phyloP scores from a whole-genome alignment of 2,888 invertebrate genomes.

The Nephrotoma appendiculata region DNA sequence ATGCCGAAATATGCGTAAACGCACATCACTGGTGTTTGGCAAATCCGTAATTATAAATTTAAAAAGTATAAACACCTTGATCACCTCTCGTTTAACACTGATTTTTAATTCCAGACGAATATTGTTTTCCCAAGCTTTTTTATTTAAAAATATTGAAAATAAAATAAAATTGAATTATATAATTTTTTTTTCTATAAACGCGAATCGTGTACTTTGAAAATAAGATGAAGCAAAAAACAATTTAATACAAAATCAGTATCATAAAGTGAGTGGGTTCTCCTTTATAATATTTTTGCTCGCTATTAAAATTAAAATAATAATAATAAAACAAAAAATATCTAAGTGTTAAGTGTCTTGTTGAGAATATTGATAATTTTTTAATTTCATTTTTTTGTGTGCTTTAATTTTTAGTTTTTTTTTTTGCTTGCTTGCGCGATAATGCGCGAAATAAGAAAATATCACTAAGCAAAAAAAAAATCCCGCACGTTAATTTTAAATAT shows the following conservation, averaged over 20 bases:
- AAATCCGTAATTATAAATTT: no score
- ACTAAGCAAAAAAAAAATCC: not conserved
- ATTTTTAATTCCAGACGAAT: not conserved
- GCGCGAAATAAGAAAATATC: not conserved
- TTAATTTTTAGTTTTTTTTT: not conserved
- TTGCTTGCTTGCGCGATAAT: not conserved
- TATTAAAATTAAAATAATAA: not conserved
- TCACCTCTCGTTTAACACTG: not conserved
- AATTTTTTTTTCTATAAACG: not conserved
- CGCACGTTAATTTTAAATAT: not conserved
- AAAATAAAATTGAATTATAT: not conserved
- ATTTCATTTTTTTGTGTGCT: not conserved
- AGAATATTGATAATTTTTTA: not conserved
- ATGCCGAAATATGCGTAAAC: no score
- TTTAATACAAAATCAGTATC: not conserved
- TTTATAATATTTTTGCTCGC: not conserved
- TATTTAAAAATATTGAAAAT: not conserved
- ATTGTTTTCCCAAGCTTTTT: not conserved
- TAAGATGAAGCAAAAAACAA: not conserved
- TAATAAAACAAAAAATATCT: not conserved
- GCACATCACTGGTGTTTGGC: no score
- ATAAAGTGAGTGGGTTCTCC: not conserved
- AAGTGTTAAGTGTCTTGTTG: not conserved
- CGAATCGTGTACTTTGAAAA: not conserved
- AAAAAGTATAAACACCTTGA: not conserved